A percentile compares a stretch with the other conserved stretches of the same genome.
Evolutionary conservation across 2,113 vertebrate species (phyloP).

Genomic region (Phrynosoma blainvillii): DNA sequence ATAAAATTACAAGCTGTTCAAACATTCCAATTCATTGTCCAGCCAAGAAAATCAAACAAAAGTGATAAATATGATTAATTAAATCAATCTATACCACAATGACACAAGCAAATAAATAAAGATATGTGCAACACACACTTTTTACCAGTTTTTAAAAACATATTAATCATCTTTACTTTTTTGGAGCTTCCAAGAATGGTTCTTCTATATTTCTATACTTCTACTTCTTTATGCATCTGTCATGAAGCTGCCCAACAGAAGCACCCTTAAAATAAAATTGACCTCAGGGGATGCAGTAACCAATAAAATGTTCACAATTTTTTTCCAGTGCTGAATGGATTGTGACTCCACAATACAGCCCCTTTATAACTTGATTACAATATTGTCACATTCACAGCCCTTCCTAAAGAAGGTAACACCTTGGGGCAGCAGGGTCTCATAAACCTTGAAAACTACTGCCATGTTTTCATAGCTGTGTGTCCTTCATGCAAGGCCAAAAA

Average conservation of each 20-base stretch:
- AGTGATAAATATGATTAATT: background rate
- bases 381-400: background rate
- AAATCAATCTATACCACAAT: background rate
- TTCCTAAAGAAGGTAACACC: slow-evolving; percentile 12
- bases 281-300: background rate
- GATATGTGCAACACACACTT: background rate
- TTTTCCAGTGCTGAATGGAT: background rate
- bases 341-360: background rate
- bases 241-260: too few species aligned
- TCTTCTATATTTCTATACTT: background rate
- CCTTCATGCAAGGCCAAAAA: background rate
- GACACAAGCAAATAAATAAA: background rate
- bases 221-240: too few species aligned
- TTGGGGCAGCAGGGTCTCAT: background rate
- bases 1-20: background rate
- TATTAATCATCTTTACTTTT: background rate
- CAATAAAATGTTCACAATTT: background rate
- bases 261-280: background rate
- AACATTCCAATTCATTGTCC: background rate
- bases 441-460: background rate
- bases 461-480: slow-evolving; percentile 20
- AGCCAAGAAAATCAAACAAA: background rate
- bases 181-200: background rate
- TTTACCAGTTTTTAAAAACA: background rate
- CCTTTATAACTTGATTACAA: background rate